Conservation (phyloP, 2,113 vertebrate genomes). For the Actinemys pallida region DNA sequence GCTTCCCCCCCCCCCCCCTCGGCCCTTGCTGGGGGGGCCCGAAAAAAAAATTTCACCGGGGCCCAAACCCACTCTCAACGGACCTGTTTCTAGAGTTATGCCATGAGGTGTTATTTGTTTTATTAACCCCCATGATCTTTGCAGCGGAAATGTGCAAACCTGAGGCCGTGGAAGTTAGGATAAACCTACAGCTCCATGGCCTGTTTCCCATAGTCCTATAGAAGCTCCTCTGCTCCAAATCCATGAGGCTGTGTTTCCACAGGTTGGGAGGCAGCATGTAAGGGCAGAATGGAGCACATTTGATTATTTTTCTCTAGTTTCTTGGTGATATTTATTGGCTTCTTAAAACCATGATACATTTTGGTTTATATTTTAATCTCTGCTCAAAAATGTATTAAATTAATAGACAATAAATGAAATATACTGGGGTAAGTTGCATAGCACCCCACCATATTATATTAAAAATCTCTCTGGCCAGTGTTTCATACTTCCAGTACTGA, state of each 20-base stretch:
- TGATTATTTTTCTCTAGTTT: background rate
- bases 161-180: background rate
- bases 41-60: too few species aligned
- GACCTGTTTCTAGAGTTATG: background rate
- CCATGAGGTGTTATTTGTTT: constrained; percentile 7
- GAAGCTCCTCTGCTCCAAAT: background rate
- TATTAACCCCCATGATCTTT: constrained; percentile 40
- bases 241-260: background rate
- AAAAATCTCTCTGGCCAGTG: background rate
- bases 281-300: background rate
- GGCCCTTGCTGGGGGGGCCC: too few species aligned
- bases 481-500: constrained; percentile 40
- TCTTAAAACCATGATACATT: background rate
- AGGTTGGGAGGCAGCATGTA: background rate
- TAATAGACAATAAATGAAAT: background rate
- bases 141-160: constrained; percentile 50
- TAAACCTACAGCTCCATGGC: background rate
- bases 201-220: background rate
- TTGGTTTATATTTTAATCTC: constrained; percentile 5
- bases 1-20: too few species aligned
- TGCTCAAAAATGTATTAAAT: background rate
- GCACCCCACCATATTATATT: constrained; percentile 24
- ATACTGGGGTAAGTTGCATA: background rate
- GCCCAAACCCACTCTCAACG: too few species aligned
- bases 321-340: background rate